phyloP scores from a whole-genome alignment of 2,888 invertebrate genomes.

The Lasius platythorax region DNA sequence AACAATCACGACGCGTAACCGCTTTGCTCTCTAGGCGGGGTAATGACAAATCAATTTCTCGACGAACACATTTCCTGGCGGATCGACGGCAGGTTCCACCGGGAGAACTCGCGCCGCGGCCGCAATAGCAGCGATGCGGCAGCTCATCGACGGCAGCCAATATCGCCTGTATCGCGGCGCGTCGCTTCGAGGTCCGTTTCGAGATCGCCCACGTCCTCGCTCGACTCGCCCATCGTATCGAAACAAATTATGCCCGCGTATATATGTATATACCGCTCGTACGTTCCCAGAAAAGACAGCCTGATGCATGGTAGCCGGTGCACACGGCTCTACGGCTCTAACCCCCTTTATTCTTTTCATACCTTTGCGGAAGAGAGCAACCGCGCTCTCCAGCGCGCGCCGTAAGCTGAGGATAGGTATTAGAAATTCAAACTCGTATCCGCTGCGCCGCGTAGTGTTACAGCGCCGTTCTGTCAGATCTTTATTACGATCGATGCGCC shows the following conservation, averaged over 20 bases:
- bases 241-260: slow-evolving; percentile 64
- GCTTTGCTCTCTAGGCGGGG: slow-evolving; percentile 67
- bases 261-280: slow-evolving; percentile 29
- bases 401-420: slow-evolving; percentile 40
- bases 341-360: slow-evolving; percentile 51
- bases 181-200: slow-evolving; percentile 72
- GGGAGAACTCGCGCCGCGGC: slow-evolving; percentile 29
- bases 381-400: slow-evolving; percentile 12
- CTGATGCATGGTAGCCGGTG: slow-evolving; percentile 63
- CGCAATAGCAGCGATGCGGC: slow-evolving; percentile 35
- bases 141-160: slow-evolving; percentile 60
- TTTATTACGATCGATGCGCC: slow-evolving; percentile 60
- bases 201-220: slow-evolving; percentile 76
- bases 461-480: slow-evolving; percentile 49
- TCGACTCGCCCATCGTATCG: slow-evolving; percentile 45
- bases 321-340: slow-evolving; percentile 13
- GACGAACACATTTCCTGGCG: slow-evolving; percentile 71
- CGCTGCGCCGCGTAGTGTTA: slow-evolving; percentile 36
- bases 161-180: slow-evolving; percentile 52
- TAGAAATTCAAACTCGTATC: slow-evolving; percentile 66
- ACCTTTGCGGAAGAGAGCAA: slow-evolving; percentile 49
- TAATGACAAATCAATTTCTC: slow-evolving; percentile 83
- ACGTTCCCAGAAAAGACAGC: slow-evolving; percentile 50
- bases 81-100: slow-evolving; percentile 45
- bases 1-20: slow-evolving; percentile 67